Evolutionary conservation across 2,113 vertebrate species (phyloP).

Genomic region (Tichodroma muraria): DNA sequence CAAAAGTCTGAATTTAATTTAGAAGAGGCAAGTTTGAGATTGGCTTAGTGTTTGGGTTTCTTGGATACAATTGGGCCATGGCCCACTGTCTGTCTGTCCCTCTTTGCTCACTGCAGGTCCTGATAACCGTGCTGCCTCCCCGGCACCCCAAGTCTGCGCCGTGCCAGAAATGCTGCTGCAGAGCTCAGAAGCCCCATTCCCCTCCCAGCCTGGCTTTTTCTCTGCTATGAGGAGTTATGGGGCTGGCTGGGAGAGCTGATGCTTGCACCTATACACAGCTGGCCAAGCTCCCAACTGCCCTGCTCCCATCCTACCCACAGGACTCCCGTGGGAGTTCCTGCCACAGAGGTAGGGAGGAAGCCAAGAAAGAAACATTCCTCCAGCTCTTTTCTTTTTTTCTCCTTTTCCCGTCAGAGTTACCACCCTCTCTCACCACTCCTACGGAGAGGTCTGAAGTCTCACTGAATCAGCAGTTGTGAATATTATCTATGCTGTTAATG

Average conservation of each 20-base stretch:
- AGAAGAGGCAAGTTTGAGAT: not conserved
- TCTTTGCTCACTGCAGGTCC: not conserved
- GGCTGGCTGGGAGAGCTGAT: not conserved
- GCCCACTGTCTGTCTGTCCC: not conserved
- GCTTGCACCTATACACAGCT: not conserved
- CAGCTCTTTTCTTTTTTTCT: not conserved
- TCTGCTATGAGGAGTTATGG: not conserved
- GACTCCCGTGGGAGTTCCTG: not conserved
- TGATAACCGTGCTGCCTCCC: not conserved
- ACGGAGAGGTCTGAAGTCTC: not conserved
- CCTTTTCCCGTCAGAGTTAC: not conserved
- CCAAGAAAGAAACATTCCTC: not conserved
- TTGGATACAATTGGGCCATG: accelerated
- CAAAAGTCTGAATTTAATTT: not conserved
- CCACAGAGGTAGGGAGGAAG: not conserved
- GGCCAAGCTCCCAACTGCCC: not conserved
- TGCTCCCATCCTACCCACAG: not conserved
- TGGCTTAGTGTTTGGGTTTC: not conserved
- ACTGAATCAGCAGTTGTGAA: conserved; percentile 25
- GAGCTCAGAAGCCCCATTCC: not conserved
- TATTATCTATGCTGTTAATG: conserved; percentile 33
- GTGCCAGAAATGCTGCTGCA: not conserved
- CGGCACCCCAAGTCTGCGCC: accelerated
- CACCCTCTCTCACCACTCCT: not conserved
- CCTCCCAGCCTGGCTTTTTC: not conserved